Base-by-base conservation (phyloP, 2,888 invertebrate species). In the Entomobrya proxima region DNA sequence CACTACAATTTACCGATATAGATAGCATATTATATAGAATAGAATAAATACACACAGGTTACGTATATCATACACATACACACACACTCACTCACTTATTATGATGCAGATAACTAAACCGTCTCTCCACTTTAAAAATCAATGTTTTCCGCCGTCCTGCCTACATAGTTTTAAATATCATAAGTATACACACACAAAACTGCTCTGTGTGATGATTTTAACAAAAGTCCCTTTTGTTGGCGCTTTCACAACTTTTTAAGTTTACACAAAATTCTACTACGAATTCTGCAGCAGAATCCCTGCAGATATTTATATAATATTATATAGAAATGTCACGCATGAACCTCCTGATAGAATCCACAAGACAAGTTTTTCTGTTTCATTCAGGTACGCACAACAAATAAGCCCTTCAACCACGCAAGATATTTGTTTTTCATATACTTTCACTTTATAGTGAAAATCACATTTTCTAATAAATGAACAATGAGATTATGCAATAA, bases 121-220 rank as follows among this genome's bases (percentile, higher is more conserved):
- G 80, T 81, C 80, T 81, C 80, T 47, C 72, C 80, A 72, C 69
- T 50, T 67, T 52, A 52, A 69, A 61, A 81, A 81, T 81, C 80
- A 81, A 81, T 81, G 80, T 81, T 72, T 81, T 67, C 72, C 80
- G 80, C 80, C 80, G 80, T 81, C 80, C 80, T 81, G 72, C 72
- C 80, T 81, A 40, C 37, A 58, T 76, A 76, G 55, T 76, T 74
- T 69, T 50, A 64, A 15, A 64, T 64, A n/a, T n/a, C 24, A 47
- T 21, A 32, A 74, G 35, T 35, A 21, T 47, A 40, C 27, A n/a
- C 18, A 21, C 58, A 37, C 58, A 27, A n/a, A 13, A 75, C 75
- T 32, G 69, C 24, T 44, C 1, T 61, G 35, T 32, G 64, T 64
- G 64, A 69, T 69, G 40, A 58, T 58, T 35, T 64, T 35, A n/a